These are phyloP conservation scores for Andrena praecox DNA, from an alignment of 2,888 invertebrate species.

Conservation along the genomic window DNA sequence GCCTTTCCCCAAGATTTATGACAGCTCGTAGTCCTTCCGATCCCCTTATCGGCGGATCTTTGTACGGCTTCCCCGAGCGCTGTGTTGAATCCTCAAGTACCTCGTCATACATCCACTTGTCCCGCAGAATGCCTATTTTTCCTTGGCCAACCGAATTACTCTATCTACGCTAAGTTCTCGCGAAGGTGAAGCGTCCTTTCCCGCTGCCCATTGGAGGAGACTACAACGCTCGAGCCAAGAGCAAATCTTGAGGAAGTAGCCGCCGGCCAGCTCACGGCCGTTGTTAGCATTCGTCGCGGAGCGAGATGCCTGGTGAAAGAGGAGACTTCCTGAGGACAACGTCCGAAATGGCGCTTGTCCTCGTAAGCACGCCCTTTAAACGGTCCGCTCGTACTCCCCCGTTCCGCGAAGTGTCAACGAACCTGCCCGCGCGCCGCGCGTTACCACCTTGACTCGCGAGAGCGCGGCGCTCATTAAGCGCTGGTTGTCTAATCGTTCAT, in stretches of 20 bases:
- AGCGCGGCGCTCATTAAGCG: conserved; percentile 45
- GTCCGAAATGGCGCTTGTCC: conserved; percentile 35
- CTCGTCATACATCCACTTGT: background rate
- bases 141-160: background rate
- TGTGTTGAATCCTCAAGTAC: conserved; percentile 26
- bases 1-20: conserved; percentile 33
- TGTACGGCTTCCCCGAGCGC: background rate
- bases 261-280: conserved; percentile 18
- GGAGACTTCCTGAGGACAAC: conserved; percentile 24
- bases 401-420: conserved; percentile 53
- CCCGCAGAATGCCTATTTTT: background rate
- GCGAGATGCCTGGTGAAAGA: background rate
- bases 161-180: background rate
- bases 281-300: conserved; percentile 1
- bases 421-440: conserved; percentile 37
- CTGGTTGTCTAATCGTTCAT: conserved; percentile 65
- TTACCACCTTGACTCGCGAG: conserved; percentile 68
- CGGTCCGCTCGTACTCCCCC: conserved; percentile 11
- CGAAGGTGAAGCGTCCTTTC: background rate
- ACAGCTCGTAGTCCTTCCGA: conserved; percentile 34
- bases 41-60: background rate
- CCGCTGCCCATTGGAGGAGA: too few relatives aligned
- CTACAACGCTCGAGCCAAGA: background rate
- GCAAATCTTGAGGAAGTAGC: background rate
- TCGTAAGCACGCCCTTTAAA: conserved; percentile 22